Evolutionary conservation across 53 echinoderm and acorn worm genomes (phyloP).

Genomic region (Arbacia lixula): DNA sequence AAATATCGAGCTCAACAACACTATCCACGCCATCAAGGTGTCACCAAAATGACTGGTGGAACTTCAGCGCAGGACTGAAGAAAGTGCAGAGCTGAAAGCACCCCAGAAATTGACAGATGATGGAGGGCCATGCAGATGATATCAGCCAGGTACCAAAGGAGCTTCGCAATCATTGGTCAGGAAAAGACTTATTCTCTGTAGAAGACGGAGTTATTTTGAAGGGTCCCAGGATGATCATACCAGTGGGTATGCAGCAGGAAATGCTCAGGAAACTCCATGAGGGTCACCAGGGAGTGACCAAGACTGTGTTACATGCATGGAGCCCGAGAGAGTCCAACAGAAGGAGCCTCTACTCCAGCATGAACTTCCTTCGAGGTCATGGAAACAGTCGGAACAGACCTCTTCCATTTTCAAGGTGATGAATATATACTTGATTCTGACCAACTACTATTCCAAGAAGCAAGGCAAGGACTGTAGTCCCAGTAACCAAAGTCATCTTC

Average conservation of each 20-base stretch:
- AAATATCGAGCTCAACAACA: slow-evolving; percentile 11
- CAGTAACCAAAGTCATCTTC: slow-evolving; percentile 54
- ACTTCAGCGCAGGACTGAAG: slow-evolving; percentile 16
- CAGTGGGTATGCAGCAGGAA: neutral
- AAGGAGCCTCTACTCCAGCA: slow-evolving; percentile 53
- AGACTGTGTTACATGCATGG: slow-evolving; percentile 56
- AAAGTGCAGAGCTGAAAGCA: neutral
- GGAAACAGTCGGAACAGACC: slow-evolving; percentile 61
- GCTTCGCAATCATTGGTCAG: slow-evolving; percentile 59
- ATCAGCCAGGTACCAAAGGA: slow-evolving; percentile 47
- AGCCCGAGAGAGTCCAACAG: slow-evolving; percentile 10
- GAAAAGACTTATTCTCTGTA: slow-evolving; percentile 54
- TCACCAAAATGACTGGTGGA: slow-evolving; percentile 22
- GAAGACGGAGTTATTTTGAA: slow-evolving; percentile 57
- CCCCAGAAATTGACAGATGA: neutral
- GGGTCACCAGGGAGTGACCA: slow-evolving; percentile 11
- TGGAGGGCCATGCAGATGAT: slow-evolving; percentile 56
- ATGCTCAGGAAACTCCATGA: neutral
- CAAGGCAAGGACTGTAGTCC: slow-evolving; percentile 38
- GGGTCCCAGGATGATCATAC: slow-evolving; percentile 61
- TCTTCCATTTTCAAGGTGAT: slow-evolving; percentile 31
- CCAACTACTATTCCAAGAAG: too few species aligned
- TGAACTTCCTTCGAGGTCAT: slow-evolving; percentile 53
- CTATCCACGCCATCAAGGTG: neutral
- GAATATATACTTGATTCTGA: too few species aligned